phyloP scores from a whole-genome alignment of 2,888 invertebrate genomes.

The Drosophila flavopinicola region DNA sequence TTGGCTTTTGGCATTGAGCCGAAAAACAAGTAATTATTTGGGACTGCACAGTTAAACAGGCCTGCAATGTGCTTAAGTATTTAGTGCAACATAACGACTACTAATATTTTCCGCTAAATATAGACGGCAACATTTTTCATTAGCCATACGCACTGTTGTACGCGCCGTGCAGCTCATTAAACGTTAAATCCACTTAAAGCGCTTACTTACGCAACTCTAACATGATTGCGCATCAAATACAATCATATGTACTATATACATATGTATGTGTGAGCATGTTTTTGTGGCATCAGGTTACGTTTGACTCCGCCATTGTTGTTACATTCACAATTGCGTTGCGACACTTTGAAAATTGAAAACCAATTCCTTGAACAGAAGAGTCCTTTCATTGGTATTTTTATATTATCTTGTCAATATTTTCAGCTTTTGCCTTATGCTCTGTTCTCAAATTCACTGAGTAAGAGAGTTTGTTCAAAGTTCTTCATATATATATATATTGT shows the following conservation, averaged over 20 bases:
- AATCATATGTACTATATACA: background rate
- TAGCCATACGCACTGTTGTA: slow-evolving; percentile 22
- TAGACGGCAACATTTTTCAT: background rate
- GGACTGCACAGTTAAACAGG: too few relatives aligned
- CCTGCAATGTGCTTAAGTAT: too few relatives aligned
- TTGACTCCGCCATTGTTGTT: background rate
- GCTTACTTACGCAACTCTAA: background rate
- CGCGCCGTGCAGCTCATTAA: background rate
- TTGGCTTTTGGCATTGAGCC: background rate
- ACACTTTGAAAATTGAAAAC: slow-evolving; percentile 10
- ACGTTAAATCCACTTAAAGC: background rate
- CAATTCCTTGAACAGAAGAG: background rate
- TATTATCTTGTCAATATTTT: slow-evolving; percentile 16
- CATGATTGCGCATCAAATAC: background rate
- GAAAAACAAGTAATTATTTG: background rate
- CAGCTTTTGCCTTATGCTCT: background rate
- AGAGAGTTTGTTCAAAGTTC: too few relatives aligned
- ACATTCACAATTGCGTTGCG: background rate
- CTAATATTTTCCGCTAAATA: background rate
- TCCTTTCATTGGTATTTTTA: background rate
- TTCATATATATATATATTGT: too few relatives aligned
- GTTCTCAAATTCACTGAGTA: background rate
- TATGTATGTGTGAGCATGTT: background rate
- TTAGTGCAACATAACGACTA: too few relatives aligned
- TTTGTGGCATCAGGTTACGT: background rate